Evolutionary conservation across 2,113 vertebrate genomes (phyloP).

Genomic region (Heloderma charlesbogerti): DNA sequence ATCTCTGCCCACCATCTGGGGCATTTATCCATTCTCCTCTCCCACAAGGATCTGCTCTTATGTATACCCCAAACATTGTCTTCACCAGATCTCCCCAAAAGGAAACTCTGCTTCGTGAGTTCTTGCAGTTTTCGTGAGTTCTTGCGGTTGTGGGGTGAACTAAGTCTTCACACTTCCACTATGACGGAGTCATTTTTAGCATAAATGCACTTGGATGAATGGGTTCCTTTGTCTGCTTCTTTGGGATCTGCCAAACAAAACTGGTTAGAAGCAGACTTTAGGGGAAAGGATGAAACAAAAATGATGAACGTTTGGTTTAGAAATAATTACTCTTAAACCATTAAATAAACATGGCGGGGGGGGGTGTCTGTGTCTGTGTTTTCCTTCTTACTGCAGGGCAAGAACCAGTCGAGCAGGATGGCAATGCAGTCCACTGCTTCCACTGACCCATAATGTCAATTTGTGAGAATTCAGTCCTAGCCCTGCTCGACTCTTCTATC

Average conservation of each 20-base stretch:
- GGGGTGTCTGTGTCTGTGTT: background rate
- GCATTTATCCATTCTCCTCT: background rate
- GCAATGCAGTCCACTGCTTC: background rate
- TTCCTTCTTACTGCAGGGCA: slow-evolving; percentile 40
- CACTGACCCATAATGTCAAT: background rate
- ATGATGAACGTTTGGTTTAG: background rate
- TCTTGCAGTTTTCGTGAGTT: slow-evolving; percentile 6
- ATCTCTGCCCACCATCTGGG: background rate
- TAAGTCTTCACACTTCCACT: background rate
- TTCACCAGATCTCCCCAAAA: rapidly evolving
- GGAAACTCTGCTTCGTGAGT: slow-evolving; percentile 2
- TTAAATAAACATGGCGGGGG: slow-evolving; percentile 25
- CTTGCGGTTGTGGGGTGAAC: slow-evolving; percentile 16
- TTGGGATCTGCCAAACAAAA: slow-evolving; percentile 36
- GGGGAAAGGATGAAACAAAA: slow-evolving; percentile 44
- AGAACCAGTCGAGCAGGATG: background rate
- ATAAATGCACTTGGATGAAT: slow-evolving; percentile 12
- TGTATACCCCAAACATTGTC: background rate
- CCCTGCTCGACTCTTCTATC: too few species aligned
- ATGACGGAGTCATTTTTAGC: background rate
- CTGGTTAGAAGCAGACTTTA: slow-evolving; percentile 28
- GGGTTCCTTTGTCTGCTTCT: background rate
- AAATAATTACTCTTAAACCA: slow-evolving; percentile 49
- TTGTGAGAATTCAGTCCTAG: background rate
- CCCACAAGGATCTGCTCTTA: slow-evolving; percentile 16